Evolutionary conservation across 35 echinoderm and acorn worm species (phyloP).

Genomic region (Acanthaster planci): DNA sequence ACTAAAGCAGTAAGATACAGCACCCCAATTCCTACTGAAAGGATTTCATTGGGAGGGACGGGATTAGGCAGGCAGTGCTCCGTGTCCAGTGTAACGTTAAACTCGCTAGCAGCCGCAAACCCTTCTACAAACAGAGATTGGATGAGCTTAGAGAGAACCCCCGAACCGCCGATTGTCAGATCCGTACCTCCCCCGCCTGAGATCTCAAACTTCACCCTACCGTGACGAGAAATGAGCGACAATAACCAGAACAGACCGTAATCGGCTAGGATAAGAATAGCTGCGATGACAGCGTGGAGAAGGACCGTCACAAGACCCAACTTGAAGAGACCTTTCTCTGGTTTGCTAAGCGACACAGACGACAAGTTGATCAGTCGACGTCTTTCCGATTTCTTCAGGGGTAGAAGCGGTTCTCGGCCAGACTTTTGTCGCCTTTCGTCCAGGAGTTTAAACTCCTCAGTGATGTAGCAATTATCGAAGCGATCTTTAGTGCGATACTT

Average conservation of each 20-base stretch:
- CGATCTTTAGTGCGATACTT: constrained; percentile 85
- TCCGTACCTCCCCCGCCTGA: constrained; percentile 47
- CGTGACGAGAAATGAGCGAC: constrained; percentile 56
- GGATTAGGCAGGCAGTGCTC: constrained; percentile 68
- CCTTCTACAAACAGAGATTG: constrained; percentile 57
- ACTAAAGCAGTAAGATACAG: constrained; percentile 67
- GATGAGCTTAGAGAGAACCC: constrained; percentile 52
- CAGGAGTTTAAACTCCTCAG: constrained; percentile 62
- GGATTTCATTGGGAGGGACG: constrained; percentile 47
- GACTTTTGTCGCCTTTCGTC: constrained; percentile 51
- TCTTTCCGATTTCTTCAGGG: constrained; percentile 78
- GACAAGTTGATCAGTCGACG: constrained; percentile 64
- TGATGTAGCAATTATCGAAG: constrained; percentile 92
- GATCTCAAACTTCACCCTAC: constrained; percentile 47
- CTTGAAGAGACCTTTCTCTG: constrained; percentile 76
- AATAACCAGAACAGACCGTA: constrained; percentile 75
- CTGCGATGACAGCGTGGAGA: constrained; percentile 66
- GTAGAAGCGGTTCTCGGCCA: constrained; percentile 49
- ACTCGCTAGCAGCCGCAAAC: constrained; percentile 63
- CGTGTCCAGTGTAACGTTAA: constrained; percentile 61
- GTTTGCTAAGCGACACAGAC: constrained; percentile 42
- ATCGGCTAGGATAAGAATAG: constrained; percentile 60
- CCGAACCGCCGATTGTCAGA: constrained; percentile 46
- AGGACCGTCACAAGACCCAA: constrained; percentile 66
- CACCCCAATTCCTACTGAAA: constrained; percentile 56